phyloP scores from a whole-genome alignment of 2,113 vertebrate species.

The Barnardius zonarius region DNA sequence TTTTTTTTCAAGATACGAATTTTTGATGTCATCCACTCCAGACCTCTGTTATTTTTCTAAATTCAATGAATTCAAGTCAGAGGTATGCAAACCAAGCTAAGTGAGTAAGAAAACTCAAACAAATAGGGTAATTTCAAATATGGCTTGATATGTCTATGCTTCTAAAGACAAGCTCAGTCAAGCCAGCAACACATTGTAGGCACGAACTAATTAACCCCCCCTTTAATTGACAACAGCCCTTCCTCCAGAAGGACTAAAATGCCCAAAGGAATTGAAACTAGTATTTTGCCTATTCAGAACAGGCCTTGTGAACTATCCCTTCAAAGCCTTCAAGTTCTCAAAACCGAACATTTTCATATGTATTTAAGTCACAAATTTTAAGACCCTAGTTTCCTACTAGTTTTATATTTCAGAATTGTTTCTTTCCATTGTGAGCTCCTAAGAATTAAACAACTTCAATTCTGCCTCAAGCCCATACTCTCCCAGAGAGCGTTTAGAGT shows the following conservation, averaged over 20 bases:
- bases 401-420: not conserved
- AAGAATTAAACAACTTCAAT: not conserved
- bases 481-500: not conserved
- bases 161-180: constrained; percentile 54
- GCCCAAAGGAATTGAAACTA: constrained; percentile 16
- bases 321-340: not conserved
- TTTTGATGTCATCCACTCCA: not conserved
- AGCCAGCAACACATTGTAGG: constrained; percentile 31
- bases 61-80: not conserved
- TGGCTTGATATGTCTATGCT: not conserved
- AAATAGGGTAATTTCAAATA: constrained; percentile 32
- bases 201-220: constrained; percentile 50
- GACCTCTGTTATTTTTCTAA: not conserved
- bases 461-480: not conserved
- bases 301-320: not conserved
- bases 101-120: not conserved
- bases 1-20: not conserved
- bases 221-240: constrained; percentile 42
- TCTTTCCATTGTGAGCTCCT: not conserved
- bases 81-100: not conserved
- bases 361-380: not conserved
- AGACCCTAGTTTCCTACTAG: not conserved
- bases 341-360: not conserved
- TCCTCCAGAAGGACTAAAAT: constrained; percentile 13
- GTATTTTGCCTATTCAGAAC: constrained; percentile 7